phyloP scores from a whole-genome alignment of 2,797 vertebrate genomes.

The Borostomias antarcticus region DNA sequence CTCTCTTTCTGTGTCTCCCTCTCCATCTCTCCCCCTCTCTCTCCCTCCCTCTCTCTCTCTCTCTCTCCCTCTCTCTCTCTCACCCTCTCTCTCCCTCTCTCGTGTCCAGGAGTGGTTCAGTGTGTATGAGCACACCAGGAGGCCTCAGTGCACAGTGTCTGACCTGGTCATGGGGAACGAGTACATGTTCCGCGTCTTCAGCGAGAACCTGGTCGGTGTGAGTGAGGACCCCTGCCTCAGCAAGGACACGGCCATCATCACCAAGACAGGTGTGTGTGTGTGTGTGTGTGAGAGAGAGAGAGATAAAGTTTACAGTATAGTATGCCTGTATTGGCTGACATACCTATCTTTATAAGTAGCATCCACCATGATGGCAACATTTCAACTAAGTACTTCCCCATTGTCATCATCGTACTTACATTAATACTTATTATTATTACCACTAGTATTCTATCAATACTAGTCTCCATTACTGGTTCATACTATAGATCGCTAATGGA shows the following conservation, averaged over 20 bases:
- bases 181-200: conserved; percentile 87
- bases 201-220: conserved; percentile 85
- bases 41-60: neutral
- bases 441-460: too few species aligned
- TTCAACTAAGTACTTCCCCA: too few species aligned
- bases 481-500: too few species aligned
- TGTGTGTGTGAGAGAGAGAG: conserved; percentile 7
- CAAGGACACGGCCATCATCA: conserved; percentile 85
- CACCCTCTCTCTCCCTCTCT: too few species aligned
- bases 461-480: too few species aligned
- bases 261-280: conserved; percentile 76
- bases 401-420: too few species aligned
- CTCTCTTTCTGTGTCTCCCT: neutral
- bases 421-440: too few species aligned
- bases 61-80: neutral
- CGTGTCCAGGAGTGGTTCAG: conserved; percentile 86
- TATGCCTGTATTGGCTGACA: too few species aligned
- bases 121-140: conserved; percentile 86
- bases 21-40: neutral
- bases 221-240: conserved; percentile 77
- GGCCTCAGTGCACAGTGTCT: conserved; percentile 80
- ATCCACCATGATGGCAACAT: too few species aligned
- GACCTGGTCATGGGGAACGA: conserved; percentile 91
- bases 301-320: too few species aligned
- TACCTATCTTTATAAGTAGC: too few species aligned